These are phyloP conservation scores for Odobenus rosmarus DNA, from an alignment of 2,113 vertebrate species.

Conservation along the genomic window DNA sequence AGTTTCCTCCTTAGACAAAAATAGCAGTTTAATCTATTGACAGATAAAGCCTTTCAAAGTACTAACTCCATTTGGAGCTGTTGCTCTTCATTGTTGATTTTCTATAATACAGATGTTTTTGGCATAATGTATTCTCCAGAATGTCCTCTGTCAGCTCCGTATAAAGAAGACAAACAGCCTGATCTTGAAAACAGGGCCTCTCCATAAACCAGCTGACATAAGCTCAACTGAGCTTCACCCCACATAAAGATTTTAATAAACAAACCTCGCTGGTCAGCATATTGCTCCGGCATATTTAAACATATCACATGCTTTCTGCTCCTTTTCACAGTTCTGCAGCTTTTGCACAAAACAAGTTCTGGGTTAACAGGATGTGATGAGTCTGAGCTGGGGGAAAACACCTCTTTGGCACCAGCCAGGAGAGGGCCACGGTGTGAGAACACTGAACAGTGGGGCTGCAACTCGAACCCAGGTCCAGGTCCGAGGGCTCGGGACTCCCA, in stretches of 20 bases:
- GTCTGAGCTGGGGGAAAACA: not conserved
- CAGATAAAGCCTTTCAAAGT: constrained; percentile 67
- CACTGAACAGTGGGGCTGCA: not conserved
- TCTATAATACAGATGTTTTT: constrained; percentile 75
- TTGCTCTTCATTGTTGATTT: constrained; percentile 64
- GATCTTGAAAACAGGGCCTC: constrained; percentile 62
- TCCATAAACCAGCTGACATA: constrained; percentile 70
- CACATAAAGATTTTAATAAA: constrained; percentile 70
- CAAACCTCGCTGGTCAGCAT: constrained; percentile 72
- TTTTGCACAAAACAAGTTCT: constrained; percentile 59
- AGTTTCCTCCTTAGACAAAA: constrained; percentile 65
- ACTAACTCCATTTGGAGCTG: constrained; percentile 62
- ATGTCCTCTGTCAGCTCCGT: constrained; percentile 59
- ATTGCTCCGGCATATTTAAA: constrained; percentile 61
- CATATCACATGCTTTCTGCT: not conserved
- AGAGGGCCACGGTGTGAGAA: not conserved
- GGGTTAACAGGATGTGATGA: constrained; percentile 19
- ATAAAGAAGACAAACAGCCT: constrained; percentile 72
- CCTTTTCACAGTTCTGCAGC: constrained; percentile 36
- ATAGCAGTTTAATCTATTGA: constrained; percentile 71
- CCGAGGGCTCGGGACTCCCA: accelerated
- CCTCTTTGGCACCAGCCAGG: not conserved
- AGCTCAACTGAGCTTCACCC: constrained; percentile 62
- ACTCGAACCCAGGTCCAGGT: not conserved
- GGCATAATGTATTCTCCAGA: constrained; percentile 63